These are phyloP conservation scores for Pemphigus obesinymphae DNA, from an alignment of 1,140 invertebrate species.

Conservation along the genomic window DNA sequence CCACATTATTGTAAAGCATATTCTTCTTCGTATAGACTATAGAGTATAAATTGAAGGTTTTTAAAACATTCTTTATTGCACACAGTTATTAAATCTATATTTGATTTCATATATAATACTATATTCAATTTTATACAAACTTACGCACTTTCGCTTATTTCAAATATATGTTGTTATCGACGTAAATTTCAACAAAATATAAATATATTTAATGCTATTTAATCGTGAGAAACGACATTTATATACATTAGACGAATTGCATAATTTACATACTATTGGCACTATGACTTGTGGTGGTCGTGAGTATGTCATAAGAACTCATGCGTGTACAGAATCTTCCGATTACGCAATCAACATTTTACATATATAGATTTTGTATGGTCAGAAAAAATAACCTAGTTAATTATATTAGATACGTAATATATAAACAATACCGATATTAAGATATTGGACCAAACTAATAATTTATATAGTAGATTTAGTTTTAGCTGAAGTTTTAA, in stretches of 20 bases:
- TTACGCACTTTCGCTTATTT: background rate
- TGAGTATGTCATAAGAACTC: background rate
- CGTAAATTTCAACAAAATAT: background rate
- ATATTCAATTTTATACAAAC: background rate
- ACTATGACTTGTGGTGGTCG: background rate
- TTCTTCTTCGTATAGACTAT: no score
- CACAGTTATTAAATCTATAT: background rate
- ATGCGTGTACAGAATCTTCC: background rate
- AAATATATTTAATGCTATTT: background rate
- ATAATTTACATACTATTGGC: background rate
- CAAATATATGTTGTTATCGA: background rate
- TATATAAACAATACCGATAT: background rate
- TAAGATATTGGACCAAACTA: no score
- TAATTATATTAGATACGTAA: background rate
- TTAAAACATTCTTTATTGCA: background rate
- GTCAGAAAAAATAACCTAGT: background rate
- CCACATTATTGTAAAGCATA: no score
- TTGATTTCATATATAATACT: background rate
- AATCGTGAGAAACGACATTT: background rate
- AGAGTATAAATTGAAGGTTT: no score
- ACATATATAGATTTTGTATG: background rate
- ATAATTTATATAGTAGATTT: no score
- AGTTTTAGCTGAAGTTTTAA: no score
- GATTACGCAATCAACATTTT: background rate
- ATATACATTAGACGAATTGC: background rate